Evolutionary conservation across 2,888 invertebrate genomes (phyloP), one percentile per base, ranked within the genome.

Genomic region (Megamerina dolium): DNA sequence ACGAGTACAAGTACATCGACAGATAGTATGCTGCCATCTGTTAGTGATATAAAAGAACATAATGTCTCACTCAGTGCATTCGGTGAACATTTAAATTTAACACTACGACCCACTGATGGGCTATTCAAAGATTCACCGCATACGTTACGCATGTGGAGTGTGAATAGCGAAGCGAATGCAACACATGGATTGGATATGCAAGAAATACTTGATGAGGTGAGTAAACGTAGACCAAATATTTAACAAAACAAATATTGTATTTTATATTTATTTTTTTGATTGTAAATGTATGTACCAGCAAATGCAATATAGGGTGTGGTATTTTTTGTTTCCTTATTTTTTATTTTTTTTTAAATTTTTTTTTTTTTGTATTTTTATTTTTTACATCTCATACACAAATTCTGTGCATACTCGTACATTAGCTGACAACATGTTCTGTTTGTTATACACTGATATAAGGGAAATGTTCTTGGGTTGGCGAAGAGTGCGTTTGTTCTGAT

Each of bases 101-200:
- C 79, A 56, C 70, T 92, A 60, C 81, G 78, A 63, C 83, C 81
- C 49, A 87, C 87, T 40, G 79, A 83, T 51, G 85, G 87, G n/a
- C 74, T 91, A 48, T 78, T 88, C 64, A 83, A 83, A 59, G 83
- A 86, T 16, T 60, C 70, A 45, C 63, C 71, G 12, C 62, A 68
- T 34, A 58, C 61, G 43, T 69, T 92, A 65, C 85, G 85, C 66
- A 79, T 92, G 77, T 90, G 86, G 82, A 81, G 80, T 48, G 87
- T 85, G 50, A 78, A 84, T 59, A 82, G 82, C 38, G 87, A 88
- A 63, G 79, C 82, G 34, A 82, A 86, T 44, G 79, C 82, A 53
- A 85, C 86, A 43, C 83, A 86, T 60, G 86, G 86, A 16, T 80
- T 89, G 31, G 81, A 85, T 58, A 86, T 89, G 65, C 80, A 86